Conservation (phyloP, 2,888 invertebrate genomes). For the Parnassius orleans region DNA sequence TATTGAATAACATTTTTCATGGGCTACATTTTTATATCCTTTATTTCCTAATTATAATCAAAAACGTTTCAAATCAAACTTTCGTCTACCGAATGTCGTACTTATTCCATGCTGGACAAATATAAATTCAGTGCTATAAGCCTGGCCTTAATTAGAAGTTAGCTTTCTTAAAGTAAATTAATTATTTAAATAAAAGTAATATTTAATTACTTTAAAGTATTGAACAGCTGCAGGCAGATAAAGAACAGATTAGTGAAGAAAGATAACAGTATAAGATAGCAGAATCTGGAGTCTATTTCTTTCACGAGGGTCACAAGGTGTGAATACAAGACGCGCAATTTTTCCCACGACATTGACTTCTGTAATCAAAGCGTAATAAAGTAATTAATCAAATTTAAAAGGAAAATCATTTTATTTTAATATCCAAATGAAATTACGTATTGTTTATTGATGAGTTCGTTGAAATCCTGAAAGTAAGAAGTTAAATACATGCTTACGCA, state of each 20-base stretch:
- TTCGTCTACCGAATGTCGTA: not conserved
- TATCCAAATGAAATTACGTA: not conserved
- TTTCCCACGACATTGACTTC: constrained; percentile 42
- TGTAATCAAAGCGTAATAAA: constrained; percentile 34
- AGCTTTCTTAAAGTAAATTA: not conserved
- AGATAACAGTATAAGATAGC: constrained; percentile 45
- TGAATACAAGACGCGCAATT: constrained; percentile 37
- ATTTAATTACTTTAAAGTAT: constrained; percentile 81
- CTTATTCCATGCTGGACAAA: not conserved
- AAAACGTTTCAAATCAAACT: no score
- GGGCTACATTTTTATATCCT: no score
- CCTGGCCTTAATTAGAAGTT: not conserved
- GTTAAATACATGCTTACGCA: constrained; percentile 83
- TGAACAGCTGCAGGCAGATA: constrained; percentile 84
- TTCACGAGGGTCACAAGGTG: constrained; percentile 69
- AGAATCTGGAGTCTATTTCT: constrained; percentile 79
- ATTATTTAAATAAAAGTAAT: not conserved
- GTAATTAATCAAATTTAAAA: not conserved
- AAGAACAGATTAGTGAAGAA: constrained; percentile 83
- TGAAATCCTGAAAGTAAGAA: constrained; percentile 70
- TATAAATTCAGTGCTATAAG: not conserved
- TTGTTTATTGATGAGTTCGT: constrained; percentile 48
- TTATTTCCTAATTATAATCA: no score
- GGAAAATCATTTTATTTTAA: not conserved
- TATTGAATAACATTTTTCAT: no score